These are phyloP conservation scores for Salvelinus alpinus DNA, from an alignment of 2,113 vertebrate species.

Conservation along the genomic window DNA sequence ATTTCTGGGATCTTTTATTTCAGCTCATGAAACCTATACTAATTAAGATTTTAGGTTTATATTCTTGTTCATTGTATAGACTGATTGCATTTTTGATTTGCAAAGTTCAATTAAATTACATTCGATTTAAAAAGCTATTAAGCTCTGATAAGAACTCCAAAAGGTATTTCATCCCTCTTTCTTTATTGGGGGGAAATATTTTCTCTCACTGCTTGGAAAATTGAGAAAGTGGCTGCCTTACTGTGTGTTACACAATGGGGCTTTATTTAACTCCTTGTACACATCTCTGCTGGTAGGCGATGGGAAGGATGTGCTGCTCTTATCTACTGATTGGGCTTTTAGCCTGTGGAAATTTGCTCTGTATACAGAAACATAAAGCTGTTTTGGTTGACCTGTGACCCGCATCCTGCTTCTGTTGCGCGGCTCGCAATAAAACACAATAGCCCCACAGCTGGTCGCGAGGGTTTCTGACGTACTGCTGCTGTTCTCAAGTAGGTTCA, in stretches of 20 bases:
- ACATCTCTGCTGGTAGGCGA: neutral
- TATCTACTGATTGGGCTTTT: constrained; percentile 3
- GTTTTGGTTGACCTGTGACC: neutral
- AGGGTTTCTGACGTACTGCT: neutral
- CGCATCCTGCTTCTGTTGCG: neutral
- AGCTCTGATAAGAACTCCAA: no score
- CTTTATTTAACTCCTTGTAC: constrained; percentile 1
- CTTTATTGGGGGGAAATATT: neutral
- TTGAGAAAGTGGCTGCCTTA: neutral
- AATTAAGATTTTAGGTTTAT: no score
- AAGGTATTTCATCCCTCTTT: no score
- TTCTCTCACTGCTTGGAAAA: neutral
- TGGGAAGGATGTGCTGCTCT: constrained; percentile 5
- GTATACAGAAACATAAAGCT: neutral
- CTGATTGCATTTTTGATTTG: no score
- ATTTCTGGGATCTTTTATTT: no score
- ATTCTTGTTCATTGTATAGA: no score
- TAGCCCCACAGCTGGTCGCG: neutral
- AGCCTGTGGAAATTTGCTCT: neutral
- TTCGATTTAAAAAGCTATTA: neutral
- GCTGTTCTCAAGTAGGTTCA: neutral
- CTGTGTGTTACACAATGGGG: neutral
- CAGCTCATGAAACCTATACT: no score
- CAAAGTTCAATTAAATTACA: neutral
- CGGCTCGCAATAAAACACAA: neutral